These are phyloP conservation scores for Pteropus alecto DNA, from an alignment of 2,113 vertebrate genomes.

Conservation along the genomic window DNA sequence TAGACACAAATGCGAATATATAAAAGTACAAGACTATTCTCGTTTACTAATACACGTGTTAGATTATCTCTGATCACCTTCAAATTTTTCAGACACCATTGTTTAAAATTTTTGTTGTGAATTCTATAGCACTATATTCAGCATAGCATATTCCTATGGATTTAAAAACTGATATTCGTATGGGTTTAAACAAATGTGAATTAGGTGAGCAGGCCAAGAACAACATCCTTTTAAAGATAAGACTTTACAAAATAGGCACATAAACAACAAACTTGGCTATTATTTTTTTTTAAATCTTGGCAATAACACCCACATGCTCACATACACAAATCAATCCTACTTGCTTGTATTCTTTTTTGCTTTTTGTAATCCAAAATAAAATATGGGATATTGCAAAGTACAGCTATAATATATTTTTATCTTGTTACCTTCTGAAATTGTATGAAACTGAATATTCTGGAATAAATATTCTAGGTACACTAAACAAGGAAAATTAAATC, in stretches of 20 bases:
- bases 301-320: not conserved
- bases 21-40: not conserved
- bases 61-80: conserved; percentile 12
- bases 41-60: not conserved
- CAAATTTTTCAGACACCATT: conserved; percentile 62
- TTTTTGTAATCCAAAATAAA: conserved; percentile 3
- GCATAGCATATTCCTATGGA: not conserved
- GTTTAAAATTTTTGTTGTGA: conserved; percentile 60
- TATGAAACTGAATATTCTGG: not conserved
- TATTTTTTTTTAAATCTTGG: not conserved
- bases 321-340: not conserved
- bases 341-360: not conserved
- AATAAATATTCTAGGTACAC: not conserved
- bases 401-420: not conserved
- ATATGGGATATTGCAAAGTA: not conserved
- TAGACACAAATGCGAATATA: not conserved
- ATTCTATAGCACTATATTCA: conserved; percentile 46
- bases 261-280: not conserved
- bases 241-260: not conserved
- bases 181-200: not conserved
- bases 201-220: conserved; percentile 30
- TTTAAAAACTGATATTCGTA: not conserved
- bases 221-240: not conserved
- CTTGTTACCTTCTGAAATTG: not conserved
- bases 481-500: not conserved